Evolutionary conservation across 2,113 vertebrate genomes (phyloP), one percentile per base, ranked within the genome.

Genomic region (Seriola dumerili): DNA sequence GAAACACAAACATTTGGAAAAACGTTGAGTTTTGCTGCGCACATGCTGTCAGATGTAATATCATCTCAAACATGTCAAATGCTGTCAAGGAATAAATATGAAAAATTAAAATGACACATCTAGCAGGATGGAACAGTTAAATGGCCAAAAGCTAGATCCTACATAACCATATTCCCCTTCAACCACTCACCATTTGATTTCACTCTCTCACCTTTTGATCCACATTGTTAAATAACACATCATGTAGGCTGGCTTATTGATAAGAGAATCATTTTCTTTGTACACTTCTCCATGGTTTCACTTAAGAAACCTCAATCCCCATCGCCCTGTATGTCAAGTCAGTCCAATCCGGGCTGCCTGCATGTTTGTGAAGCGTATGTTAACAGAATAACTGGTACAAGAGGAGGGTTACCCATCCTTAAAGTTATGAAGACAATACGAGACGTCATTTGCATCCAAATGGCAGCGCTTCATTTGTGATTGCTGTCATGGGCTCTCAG

Each of bases 111-210:
- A 84, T 61, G 38, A 38, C 72, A 83, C 42, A 83, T 87, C 19
- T 83, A 66, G 66, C 64, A 85, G 77, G 80, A 80, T 79, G 78
- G 74, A 80, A 78, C 40, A 54, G 73, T 76, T 70, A 78, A 87
- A 90, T 78, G 80, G 78, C 88, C 68, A 44, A 71, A 72, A 84
- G 87, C 83, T 75, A 78, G 63, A 76, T 82, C 76, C 63, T 48
- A 80, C 81, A 79, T 76, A 75, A 63, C 63, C 52, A 76, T 5
- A 64, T 62, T 77, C 55, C 34, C 64, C 67, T 78, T 78, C 48
- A 70, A 81, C 58, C 69, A 88, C 83, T 77, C 76, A 88, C 90
- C 84, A 92, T 82, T 68, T 76, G 10, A 80, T 88, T 88, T 83
- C 57, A 88, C 69, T 71, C 50, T 62, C 74, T 86, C 74, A 83